phyloP scores from a whole-genome alignment of 2,113 vertebrate genomes.

The Malurus melanocephalus region DNA sequence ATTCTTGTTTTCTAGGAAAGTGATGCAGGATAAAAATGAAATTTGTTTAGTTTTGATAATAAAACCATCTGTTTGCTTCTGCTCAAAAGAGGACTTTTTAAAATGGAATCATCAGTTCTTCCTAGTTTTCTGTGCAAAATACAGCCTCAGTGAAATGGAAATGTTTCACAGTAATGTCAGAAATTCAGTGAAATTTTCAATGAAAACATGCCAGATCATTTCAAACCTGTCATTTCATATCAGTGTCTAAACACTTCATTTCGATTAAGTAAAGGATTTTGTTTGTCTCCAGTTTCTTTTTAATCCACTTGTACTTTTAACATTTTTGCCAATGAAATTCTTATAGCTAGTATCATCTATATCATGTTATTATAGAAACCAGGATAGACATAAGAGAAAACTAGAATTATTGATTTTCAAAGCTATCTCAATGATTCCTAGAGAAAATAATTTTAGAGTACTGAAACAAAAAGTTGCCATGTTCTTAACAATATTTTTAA shows the following conservation, averaged over 20 bases:
- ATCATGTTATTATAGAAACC: neutral
- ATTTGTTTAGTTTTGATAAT: neutral
- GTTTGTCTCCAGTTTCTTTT: neutral
- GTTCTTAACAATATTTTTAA: neutral
- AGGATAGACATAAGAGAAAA: neutral
- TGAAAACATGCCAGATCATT: neutral
- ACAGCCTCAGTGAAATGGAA: neutral
- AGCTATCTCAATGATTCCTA: neutral
- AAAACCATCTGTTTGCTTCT: neutral
- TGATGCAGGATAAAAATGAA: neutral
- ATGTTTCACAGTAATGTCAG: neutral
- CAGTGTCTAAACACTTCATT: neutral
- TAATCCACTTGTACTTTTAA: neutral
- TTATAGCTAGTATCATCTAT: neutral
- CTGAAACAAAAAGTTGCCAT: neutral
- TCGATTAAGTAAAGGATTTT: neutral
- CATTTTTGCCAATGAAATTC: neutral
- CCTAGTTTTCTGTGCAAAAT: neutral
- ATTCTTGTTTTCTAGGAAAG: neutral
- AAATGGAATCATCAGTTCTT: neutral
- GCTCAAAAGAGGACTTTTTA: neutral
- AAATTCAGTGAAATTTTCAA: neutral
- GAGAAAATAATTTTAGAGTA: neutral
- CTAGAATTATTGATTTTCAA: neutral
- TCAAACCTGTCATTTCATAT: neutral